phyloP scores from a whole-genome alignment of 2,888 invertebrate genomes.

The Mallateleia sp. region DNA sequence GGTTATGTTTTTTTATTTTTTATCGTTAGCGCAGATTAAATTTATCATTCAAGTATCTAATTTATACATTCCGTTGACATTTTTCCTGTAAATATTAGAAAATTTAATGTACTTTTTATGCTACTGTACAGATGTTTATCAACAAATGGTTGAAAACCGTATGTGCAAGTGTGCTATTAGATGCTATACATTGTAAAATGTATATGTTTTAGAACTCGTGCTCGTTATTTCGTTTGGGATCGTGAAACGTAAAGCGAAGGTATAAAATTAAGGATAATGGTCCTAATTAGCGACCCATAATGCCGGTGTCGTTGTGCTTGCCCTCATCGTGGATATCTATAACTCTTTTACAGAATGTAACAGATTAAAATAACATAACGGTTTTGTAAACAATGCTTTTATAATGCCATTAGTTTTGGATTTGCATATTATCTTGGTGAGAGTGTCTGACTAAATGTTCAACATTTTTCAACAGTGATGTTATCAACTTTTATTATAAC shows the following conservation, averaged over 20 bases:
- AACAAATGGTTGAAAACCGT: too few species aligned
- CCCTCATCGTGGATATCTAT: neutral
- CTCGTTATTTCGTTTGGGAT: conserved; percentile 19
- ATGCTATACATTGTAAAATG: conserved; percentile 5
- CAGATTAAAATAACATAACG: conserved; percentile 3
- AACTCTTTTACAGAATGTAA: neutral
- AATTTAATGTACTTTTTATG: too few species aligned
- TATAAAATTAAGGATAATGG: conserved; percentile 27
- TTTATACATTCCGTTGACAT: too few species aligned
- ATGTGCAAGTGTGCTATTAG: too few species aligned
- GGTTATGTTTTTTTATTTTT: too few species aligned
- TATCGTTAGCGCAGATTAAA: too few species aligned
- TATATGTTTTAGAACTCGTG: neutral
- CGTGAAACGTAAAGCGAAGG: neutral
- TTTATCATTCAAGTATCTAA: too few species aligned
- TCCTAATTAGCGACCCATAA: conserved; percentile 14
- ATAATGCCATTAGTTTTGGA: neutral
- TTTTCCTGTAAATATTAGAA: too few species aligned
- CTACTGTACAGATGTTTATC: too few species aligned
- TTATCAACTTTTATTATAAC: neutral
- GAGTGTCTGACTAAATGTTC: neutral
- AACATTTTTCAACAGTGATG: neutral
- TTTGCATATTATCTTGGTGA: neutral
- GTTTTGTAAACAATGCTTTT: neutral
- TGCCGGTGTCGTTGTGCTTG: neutral